Conservation (phyloP, 2,888 invertebrate species). For the Xestia rhomboidea region DNA sequence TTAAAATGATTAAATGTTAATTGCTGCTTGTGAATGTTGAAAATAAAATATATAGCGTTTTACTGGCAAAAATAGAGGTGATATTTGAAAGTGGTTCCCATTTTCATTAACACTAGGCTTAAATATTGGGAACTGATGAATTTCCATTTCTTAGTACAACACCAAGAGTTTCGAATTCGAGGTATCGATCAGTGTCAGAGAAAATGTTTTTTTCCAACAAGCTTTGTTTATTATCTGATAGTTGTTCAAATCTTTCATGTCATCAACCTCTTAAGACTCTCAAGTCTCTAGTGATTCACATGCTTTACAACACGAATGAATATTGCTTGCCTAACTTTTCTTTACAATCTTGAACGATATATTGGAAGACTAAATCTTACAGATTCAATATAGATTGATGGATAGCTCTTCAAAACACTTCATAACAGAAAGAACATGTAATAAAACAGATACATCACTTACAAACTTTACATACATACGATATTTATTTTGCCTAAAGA, state of each 20-base stretch:
- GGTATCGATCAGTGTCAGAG: background rate
- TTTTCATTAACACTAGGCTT: background rate
- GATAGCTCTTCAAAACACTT: constrained; percentile 12
- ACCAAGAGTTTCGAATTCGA: background rate
- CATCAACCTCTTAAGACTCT: background rate
- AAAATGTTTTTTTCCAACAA: background rate
- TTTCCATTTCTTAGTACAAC: background rate
- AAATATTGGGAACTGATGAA: background rate
- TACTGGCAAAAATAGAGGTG: background rate
- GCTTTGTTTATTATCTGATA: background rate
- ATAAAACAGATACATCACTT: constrained; percentile 29
- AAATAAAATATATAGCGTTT: background rate
- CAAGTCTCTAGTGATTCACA: background rate
- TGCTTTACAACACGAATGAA: background rate
- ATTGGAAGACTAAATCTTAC: background rate
- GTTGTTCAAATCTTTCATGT: background rate
- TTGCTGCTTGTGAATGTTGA: background rate
- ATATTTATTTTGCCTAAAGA: background rate
- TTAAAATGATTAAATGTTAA: background rate
- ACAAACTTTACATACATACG: constrained; percentile 1
- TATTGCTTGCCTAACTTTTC: background rate
- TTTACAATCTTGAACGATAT: background rate
- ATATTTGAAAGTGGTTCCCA: background rate
- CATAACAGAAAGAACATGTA: background rate
- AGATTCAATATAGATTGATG: constrained; percentile 16